phyloP scores from a whole-genome alignment of 53 echinoderm and acorn worm genomes.

The Mesocentrotus franciscanus region DNA sequence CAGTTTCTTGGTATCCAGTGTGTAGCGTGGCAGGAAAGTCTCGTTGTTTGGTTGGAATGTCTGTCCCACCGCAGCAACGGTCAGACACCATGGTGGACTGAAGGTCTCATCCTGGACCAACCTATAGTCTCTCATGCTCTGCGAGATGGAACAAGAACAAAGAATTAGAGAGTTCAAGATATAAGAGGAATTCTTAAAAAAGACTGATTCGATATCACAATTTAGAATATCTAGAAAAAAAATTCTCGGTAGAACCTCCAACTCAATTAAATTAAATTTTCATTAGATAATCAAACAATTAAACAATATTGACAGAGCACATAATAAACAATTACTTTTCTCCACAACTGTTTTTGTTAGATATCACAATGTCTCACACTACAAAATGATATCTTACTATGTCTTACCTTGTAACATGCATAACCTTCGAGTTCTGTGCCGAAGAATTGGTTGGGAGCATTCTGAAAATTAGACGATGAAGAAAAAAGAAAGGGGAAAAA shows the following conservation, averaged over 20 bases:
- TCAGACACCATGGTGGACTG: slow-evolving; percentile 96
- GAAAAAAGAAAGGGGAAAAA: too few relatives aligned
- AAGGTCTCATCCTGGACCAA: slow-evolving; percentile 98
- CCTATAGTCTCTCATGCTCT: slow-evolving; percentile 98
- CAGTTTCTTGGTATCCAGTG: slow-evolving; percentile 84
- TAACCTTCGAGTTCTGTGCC: slow-evolving; percentile 96
- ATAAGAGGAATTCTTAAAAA: not conserved
- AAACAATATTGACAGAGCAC: too few relatives aligned
- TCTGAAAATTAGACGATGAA: slow-evolving; percentile 69
- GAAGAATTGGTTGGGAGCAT: slow-evolving; percentile 95
- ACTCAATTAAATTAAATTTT: too few relatives aligned
- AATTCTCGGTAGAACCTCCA: not conserved
- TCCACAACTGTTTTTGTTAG: too few relatives aligned
- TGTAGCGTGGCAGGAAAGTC: slow-evolving; percentile 89
- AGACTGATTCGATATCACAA: too few relatives aligned
- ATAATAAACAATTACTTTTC: too few relatives aligned
- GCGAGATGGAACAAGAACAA: not conserved
- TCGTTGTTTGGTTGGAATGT: slow-evolving; percentile 95
- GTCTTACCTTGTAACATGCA: slow-evolving; percentile 95
- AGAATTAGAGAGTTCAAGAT: not conserved
- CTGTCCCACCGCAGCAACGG: slow-evolving; percentile 89
- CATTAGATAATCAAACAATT: too few relatives aligned
- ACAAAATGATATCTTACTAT: not conserved
- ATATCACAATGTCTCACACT: not conserved
- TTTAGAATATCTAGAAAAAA: not conserved